Evolutionary conservation across 2,888 invertebrate species (phyloP), one percentile per base, ranked within the genome.

Genomic region (Pandemis corylana): DNA sequence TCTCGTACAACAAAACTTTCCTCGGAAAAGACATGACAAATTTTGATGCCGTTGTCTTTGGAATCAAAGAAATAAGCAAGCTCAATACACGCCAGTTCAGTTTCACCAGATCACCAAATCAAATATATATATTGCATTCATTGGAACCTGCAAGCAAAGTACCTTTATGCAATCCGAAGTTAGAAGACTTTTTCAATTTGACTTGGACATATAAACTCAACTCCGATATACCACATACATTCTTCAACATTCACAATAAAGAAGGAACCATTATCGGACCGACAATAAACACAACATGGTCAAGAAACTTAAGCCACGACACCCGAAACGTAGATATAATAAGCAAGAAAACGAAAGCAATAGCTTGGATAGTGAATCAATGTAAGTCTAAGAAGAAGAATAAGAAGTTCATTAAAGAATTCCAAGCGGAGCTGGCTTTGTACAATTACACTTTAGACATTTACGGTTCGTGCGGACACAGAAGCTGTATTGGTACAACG

Each of bases 171-270:
- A 80, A 90, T 71, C 78, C 81, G 0, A 77, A 79, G 6, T 89
- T 88, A 36, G 91, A 93, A 5, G 73, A 87, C 42, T 94, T 93
- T 75, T 94, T 94, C 71, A 94, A 94, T 71, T 89, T 87, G 89
- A 93, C 94, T 0, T 93, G 94, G 94, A 91, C 93, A 0, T 94
- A 93, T 28, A 92, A 86, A 82, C 78, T 92, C 2, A 83, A 89
- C 73, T 93, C 93, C 0, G 90, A 91, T 71, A 84, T 93, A 73
- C 86, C 89, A 2, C 88, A 89, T 62, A 87, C 93, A 0, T 91
- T 89, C 77, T 81, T 91, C 7, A 85, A 85, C 61, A 86, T 93
- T 41, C 84, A 84, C 64, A 79, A 86, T 71, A 62, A 44, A 0
- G 83, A 86, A 7, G 83, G 87, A 46, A 80, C 79, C 2, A 53